These are phyloP conservation scores for Argyrosomus japonicus DNA, from an alignment of 2,113 vertebrate species.

Conservation along the genomic window DNA sequence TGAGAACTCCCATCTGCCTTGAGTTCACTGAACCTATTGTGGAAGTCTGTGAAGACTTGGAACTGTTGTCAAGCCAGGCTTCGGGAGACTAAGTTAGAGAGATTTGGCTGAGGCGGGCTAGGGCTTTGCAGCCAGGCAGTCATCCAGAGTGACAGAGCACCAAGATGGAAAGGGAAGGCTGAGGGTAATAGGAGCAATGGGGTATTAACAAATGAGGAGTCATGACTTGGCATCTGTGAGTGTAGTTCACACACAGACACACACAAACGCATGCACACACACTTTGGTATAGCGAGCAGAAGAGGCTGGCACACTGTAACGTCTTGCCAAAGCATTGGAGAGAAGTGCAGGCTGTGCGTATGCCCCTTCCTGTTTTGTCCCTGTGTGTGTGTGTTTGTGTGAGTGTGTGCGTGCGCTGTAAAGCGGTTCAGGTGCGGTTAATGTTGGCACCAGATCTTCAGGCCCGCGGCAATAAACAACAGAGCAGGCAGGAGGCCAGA, in stretches of 20 bases:
- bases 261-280: slow-evolving; percentile 35
- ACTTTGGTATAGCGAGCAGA: slow-evolving; percentile 47
- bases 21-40: slow-evolving; percentile 59
- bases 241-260: slow-evolving; percentile 50
- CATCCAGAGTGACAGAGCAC: slow-evolving; percentile 69
- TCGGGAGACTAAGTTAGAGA: slow-evolving; percentile 49
- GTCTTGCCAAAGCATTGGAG: slow-evolving; percentile 60
- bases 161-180: slow-evolving; percentile 62
- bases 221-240: slow-evolving; percentile 74
- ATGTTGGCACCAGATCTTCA: slow-evolving; percentile 85
- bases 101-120: slow-evolving; percentile 59
- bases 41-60: slow-evolving; percentile 51
- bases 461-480: slow-evolving; percentile 87
- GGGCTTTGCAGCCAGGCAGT: slow-evolving; percentile 66
- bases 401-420: slow-evolving; percentile 29
- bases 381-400: slow-evolving; percentile 40
- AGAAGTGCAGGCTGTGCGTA: slow-evolving; percentile 55
- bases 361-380: slow-evolving; percentile 69
- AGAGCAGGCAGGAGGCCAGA: slow-evolving; percentile 87
- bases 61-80: slow-evolving; percentile 60
- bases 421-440: slow-evolving; percentile 86
- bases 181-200: slow-evolving; percentile 66
- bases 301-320: slow-evolving; percentile 50
- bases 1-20: slow-evolving; percentile 64
- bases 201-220: slow-evolving; percentile 78